A percentile compares a stretch with the other conserved stretches of the same genome.
These are phyloP conservation scores for Apogon talboti DNA, from an alignment of 2,797 vertebrate genomes.

Conservation along the genomic window DNA sequence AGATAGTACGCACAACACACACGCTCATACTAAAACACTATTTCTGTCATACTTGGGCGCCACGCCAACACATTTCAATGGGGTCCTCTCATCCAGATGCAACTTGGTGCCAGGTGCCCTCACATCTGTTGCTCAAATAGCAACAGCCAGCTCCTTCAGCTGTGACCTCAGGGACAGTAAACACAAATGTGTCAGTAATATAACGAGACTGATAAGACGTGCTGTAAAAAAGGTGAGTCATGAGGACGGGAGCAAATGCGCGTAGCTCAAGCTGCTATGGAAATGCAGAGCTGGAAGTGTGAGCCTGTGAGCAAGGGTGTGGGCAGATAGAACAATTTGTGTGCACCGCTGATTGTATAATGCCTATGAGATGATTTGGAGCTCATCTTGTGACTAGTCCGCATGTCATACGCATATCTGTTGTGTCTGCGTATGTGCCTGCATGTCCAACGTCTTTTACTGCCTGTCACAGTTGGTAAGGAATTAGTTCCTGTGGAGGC, in stretches of 20 bases:
- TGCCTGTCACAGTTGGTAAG: constrained; percentile 57
- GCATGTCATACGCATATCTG: constrained; percentile 33
- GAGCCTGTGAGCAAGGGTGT: constrained; percentile 15
- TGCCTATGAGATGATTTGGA: constrained; percentile 36
- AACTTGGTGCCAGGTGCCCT: constrained; percentile 47
- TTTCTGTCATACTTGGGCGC: constrained; percentile 29
- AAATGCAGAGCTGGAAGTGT: constrained; percentile 4
- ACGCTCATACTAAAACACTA: constrained; percentile 18
- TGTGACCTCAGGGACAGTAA: constrained; percentile 46
- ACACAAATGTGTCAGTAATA: constrained; percentile 45
- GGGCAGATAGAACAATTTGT: constrained; percentile 14
- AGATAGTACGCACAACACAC: not conserved
- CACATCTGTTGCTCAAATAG: constrained; percentile 65
- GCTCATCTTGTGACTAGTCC: constrained; percentile 53
- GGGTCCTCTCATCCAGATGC: constrained; percentile 35
- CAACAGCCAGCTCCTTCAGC: constrained; percentile 57
- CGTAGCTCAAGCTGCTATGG: constrained; percentile 11
- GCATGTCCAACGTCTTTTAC: constrained; percentile 46
- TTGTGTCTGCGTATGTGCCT: constrained; percentile 18
- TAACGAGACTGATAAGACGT: constrained; percentile 50
- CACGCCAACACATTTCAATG: constrained; percentile 29
- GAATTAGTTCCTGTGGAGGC: constrained; percentile 61
- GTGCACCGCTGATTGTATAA: constrained; percentile 37
- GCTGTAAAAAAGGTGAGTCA: constrained; percentile 47
- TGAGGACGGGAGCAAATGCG: constrained; percentile 26